These are phyloP conservation scores for Dryococelus australis DNA, from an alignment of 2,888 invertebrate genomes.

Conservation along the genomic window DNA sequence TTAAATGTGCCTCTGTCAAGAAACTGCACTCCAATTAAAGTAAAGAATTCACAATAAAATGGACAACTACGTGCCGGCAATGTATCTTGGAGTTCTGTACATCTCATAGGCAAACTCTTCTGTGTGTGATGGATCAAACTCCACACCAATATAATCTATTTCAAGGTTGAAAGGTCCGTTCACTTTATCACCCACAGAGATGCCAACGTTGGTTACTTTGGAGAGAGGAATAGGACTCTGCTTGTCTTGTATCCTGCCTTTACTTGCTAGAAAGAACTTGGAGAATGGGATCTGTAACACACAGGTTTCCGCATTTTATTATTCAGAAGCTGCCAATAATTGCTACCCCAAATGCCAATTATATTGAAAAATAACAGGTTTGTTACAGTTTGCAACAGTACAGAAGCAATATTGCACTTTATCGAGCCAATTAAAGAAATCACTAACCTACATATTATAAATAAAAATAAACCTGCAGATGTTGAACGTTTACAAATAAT, in stretches of 20 bases:
- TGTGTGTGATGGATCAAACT: slow-evolving; percentile 77
- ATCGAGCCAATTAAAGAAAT: too few species aligned
- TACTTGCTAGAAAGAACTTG: slow-evolving; percentile 83
- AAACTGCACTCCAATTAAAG: not conserved
- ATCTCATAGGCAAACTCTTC: slow-evolving; percentile 95
- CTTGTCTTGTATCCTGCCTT: slow-evolving; percentile 86
- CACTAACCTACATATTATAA: too few species aligned
- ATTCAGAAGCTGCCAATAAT: not conserved
- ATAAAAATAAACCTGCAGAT: too few species aligned
- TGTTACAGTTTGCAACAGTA: too few species aligned
- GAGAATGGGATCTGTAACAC: slow-evolving; percentile 88
- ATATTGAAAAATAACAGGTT: not conserved
- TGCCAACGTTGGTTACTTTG: slow-evolving; percentile 77
- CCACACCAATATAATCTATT: slow-evolving; percentile 90
- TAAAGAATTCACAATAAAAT: not conserved
- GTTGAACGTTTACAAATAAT: too few species aligned
- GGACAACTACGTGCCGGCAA: slow-evolving; percentile 60
- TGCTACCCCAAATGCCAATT: not conserved
- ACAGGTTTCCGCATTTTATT: not conserved
- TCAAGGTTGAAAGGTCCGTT: slow-evolving; percentile 88
- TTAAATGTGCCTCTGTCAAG: not conserved
- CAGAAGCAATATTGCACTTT: too few species aligned
- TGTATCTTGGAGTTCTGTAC: slow-evolving; percentile 75
- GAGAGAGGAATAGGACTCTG: slow-evolving; percentile 71
- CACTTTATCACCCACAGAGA: slow-evolving; percentile 80